Percentiles rank a stretch among this genome's conserved stretches.
Conservation (phyloP, 2,113 vertebrate genomes). For the Rhynchopsitta pachyrhyncha region DNA sequence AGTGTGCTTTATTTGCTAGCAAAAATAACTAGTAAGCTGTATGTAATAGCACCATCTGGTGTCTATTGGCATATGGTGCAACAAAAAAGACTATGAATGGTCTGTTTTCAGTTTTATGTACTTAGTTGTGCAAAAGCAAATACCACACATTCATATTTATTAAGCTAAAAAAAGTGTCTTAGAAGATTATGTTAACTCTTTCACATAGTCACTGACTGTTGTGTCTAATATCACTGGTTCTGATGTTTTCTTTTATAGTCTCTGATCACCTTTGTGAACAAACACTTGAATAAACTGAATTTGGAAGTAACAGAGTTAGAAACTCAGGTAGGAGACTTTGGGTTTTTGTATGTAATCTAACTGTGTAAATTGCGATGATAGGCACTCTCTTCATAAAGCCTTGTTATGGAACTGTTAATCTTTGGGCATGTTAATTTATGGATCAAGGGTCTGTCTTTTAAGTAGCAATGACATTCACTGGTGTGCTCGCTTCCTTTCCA, state of each 20-base stretch:
- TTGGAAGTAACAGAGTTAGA: slow-evolving; percentile 87
- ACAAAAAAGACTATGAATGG: background rate
- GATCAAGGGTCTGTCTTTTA: background rate
- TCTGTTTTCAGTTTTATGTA: background rate
- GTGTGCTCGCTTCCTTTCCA: background rate
- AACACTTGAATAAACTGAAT: slow-evolving; percentile 88
- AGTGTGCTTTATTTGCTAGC: background rate
- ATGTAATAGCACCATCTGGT: slow-evolving; percentile 54
- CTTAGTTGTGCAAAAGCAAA: background rate
- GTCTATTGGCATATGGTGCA: background rate
- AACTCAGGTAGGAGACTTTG: slow-evolving; percentile 76
- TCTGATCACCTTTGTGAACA: slow-evolving; percentile 88
- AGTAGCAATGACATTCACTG: background rate
- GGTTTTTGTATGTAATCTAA: background rate
- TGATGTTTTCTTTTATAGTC: slow-evolving; percentile 68
- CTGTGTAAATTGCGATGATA: background rate
- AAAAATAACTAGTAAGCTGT: background rate
- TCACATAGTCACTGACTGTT: background rate
- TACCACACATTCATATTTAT: background rate
- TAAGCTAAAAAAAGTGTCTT: background rate
- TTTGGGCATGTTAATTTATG: background rate
- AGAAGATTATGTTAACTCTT: background rate
- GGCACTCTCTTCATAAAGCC: background rate
- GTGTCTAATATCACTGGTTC: background rate
- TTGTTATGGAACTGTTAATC: background rate